These are phyloP conservation scores for Calameuta idolon DNA, from an alignment of 2,888 invertebrate genomes.

Conservation along the genomic window DNA sequence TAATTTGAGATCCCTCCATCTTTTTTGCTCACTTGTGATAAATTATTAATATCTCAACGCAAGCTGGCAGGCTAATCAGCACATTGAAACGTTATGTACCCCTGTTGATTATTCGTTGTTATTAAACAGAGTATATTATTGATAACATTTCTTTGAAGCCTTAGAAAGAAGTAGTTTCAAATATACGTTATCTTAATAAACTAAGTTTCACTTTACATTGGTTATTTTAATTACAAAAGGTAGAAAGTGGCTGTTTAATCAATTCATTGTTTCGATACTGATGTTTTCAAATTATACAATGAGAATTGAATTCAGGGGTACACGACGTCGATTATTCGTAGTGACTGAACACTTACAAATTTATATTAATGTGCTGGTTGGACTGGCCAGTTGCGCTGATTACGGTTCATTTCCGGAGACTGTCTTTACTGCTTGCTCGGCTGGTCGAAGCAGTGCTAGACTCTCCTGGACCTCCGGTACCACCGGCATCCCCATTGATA, in stretches of 20 bases:
- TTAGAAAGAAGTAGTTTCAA: not conserved
- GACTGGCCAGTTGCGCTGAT: conserved; percentile 65
- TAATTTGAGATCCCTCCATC: conserved; percentile 24
- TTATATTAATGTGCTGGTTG: conserved; percentile 61
- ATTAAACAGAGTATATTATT: not conserved
- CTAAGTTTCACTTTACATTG: not conserved
- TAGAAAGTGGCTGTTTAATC: not conserved
- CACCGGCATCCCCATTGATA: conserved; percentile 60
- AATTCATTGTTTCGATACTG: not conserved
- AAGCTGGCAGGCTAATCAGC: conserved; percentile 59
- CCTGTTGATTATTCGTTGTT: conserved; percentile 13
- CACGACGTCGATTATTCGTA: conserved; percentile 26
- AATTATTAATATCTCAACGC: conserved; percentile 57
- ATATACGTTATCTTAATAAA: not conserved
- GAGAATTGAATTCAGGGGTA: conserved; percentile 1
- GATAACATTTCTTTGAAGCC: not conserved
- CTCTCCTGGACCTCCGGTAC: conserved; percentile 59
- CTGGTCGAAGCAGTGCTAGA: conserved; percentile 62
- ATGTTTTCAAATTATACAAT: not conserved
- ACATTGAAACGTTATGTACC: conserved; percentile 35
- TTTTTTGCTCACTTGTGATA: conserved; percentile 24
- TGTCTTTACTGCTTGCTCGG: conserved; percentile 63
- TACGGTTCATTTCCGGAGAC: conserved; percentile 64
- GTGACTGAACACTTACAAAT: conserved; percentile 49
- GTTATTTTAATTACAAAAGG: not conserved